Conservation (phyloP, 2,888 invertebrate genomes). For the Tanytarsus gracilentus region DNA sequence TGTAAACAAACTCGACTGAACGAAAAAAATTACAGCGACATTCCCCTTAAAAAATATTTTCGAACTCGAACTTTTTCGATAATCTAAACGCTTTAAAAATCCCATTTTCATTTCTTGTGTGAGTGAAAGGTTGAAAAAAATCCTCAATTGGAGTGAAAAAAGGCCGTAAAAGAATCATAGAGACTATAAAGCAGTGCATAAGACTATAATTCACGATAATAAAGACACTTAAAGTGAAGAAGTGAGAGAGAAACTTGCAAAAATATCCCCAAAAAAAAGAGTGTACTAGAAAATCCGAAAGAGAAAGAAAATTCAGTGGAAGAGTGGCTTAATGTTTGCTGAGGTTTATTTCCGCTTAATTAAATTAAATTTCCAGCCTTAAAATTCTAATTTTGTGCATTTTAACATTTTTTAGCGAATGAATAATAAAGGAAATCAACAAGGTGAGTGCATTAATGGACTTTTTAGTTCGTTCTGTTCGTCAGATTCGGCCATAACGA, state of each 20-base stretch:
- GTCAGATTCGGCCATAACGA: background rate
- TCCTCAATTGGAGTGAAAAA: background rate
- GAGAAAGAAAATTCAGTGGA: slow-evolving; percentile 1
- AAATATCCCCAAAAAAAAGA: too few relatives aligned
- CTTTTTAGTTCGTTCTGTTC: background rate
- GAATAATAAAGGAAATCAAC: slow-evolving; percentile 73
- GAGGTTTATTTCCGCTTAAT: slow-evolving; percentile 21
- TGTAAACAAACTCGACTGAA: too few relatives aligned
- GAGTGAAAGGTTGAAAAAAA: too few relatives aligned
- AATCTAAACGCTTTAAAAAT: too few relatives aligned
- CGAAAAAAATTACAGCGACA: too few relatives aligned
- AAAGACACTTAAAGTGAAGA: too few relatives aligned
- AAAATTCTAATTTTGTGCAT: slow-evolving; percentile 15
- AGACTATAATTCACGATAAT: too few relatives aligned
- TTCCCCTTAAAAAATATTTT: too few relatives aligned
- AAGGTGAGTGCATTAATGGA: slow-evolving; percentile 49
- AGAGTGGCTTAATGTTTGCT: slow-evolving; percentile 22
- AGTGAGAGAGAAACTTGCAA: too few relatives aligned
- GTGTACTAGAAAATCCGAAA: background rate
- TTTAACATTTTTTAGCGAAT: slow-evolving; percentile 62
- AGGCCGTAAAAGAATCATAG: background rate
- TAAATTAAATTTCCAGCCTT: background rate
- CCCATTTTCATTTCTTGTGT: too few relatives aligned
- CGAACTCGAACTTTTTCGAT: too few relatives aligned
- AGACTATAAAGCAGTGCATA: slow-evolving; percentile 3